Evolutionary conservation across 2,797 vertebrate genomes (phyloP).

Genomic region (Thaleichthys pacificus): DNA sequence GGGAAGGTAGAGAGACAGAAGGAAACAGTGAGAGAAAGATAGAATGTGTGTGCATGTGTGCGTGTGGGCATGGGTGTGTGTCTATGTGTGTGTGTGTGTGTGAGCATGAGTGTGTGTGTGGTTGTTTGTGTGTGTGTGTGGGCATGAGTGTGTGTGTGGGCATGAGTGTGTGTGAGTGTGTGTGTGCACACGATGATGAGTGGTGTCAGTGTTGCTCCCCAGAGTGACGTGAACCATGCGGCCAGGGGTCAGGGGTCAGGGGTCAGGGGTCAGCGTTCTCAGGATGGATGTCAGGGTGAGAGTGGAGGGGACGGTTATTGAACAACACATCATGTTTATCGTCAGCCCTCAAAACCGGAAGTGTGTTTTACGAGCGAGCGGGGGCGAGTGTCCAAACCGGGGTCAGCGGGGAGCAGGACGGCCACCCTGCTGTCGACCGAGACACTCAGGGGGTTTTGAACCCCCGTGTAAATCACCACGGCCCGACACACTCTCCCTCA

Average conservation of each 20-base stretch:
- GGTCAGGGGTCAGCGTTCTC: slow-evolving; percentile 45
- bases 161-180: no score
- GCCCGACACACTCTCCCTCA: slow-evolving; percentile 9
- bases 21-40: no score
- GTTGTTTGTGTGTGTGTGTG: no score
- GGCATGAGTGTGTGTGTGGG: no score
- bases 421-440: not conserved
- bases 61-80: no score
- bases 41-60: no score
- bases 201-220: slow-evolving; percentile 36
- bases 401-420: slow-evolving; percentile 28
- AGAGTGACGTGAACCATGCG: slow-evolving; percentile 35
- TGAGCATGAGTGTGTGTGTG: no score
- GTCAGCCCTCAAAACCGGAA: slow-evolving; percentile 43
- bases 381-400: slow-evolving; percentile 26
- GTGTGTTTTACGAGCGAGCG: slow-evolving; percentile 51
- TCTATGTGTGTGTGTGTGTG: no score
- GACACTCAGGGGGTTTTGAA: not conserved
- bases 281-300: slow-evolving; percentile 36
- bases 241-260: slow-evolving; percentile 53
- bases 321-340: slow-evolving; percentile 57
- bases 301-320: slow-evolving; percentile 42
- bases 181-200: not conserved
- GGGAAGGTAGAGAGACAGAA: no score
- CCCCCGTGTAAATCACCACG: slow-evolving; percentile 24